These are phyloP conservation scores for Cinara cedri DNA, from an alignment of 2,888 invertebrate genomes.

Conservation along the genomic window DNA sequence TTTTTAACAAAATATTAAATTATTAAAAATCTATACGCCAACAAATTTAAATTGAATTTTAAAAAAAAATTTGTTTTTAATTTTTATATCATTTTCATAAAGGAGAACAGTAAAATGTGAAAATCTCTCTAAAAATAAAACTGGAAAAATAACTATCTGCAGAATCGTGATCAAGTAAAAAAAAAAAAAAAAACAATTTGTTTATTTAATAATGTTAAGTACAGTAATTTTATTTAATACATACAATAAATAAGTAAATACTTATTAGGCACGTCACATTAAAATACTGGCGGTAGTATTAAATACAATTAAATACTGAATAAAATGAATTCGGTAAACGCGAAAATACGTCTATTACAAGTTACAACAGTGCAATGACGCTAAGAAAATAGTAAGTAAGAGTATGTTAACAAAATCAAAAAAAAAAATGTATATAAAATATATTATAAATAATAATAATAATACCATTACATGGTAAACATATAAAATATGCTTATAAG, in stretches of 20 bases:
- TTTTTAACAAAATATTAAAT: too few relatives aligned
- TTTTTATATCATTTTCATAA: too few relatives aligned
- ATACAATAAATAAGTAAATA: slow-evolving; percentile 46
- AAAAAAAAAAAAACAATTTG: too few relatives aligned
- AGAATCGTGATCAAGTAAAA: too few relatives aligned
- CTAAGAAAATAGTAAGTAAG: not conserved
- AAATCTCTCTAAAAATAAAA: too few relatives aligned
- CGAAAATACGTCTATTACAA: slow-evolving; percentile 13
- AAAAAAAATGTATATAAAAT: slow-evolving; percentile 10
- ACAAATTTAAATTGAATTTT: too few relatives aligned
- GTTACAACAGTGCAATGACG: slow-evolving; percentile 14
- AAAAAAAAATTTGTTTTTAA: too few relatives aligned
- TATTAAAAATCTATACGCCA: too few relatives aligned
- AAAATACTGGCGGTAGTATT: slow-evolving; percentile 42
- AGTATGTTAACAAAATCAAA: slow-evolving; percentile 18
- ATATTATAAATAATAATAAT: slow-evolving; percentile 26
- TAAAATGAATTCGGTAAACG: slow-evolving; percentile 19
- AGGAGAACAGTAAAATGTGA: too few relatives aligned
- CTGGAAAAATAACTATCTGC: too few relatives aligned
- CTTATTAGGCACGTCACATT: slow-evolving; percentile 49
- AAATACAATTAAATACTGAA: slow-evolving; percentile 23
- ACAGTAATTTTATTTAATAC: slow-evolving; percentile 41
- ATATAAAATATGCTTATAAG: not conserved
- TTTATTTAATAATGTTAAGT: slow-evolving; percentile 11
- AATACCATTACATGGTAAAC: not conserved